Base-by-base conservation (phyloP, 92 coral and sea anemone species). In the Epizoanthus rinbou region DNA sequence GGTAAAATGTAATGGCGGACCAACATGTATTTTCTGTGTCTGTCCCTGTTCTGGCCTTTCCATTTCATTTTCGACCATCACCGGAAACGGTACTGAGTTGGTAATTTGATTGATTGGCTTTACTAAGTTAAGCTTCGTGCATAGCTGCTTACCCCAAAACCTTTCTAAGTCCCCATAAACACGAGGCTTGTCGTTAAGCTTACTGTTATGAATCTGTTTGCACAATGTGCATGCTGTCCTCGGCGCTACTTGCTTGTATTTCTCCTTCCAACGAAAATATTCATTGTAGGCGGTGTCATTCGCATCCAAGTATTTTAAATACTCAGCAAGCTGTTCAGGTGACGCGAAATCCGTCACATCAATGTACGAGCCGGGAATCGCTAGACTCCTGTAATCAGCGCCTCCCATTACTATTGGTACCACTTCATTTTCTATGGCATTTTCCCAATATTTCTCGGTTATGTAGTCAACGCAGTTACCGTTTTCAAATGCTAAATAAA, bases 201-300 rank as follows among this genome's bases (percentile, higher is more conserved):
- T 85, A 11, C 71, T 39, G 80, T 91, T 86, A 43, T 90, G 90
- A 52, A 93, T 73, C 45, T 89, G 92, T 39, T 89, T 78, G 54
- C 97, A 93, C 83, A 93, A 56, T 31, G 87, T 50, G 58, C 97
- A 93, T n/a, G 92, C 97, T 24, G 87, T 84, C 53, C 62, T 86
- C 21, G 94, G 89, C 15, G 91, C 83, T 28, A 75, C 81, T 8
- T 71, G 54, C 86, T 86, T 79, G 65, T 85, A 89, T 16, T 74
- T 68, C 39, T 33, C 69, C 57, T 79, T 89, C 92, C 92, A 89
- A 18, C 54, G 67, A 67, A 89, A 89, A 50, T 85, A 89, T 28
- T 81, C 65, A 62, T 81, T 71, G 67, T 89, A 89, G 57, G 86
- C 92, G 2, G 81, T 18, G 59, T 85, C 84, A 39, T 89, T 89